Base-by-base conservation (phyloP, 2,797 vertebrate genomes). In the Pachyuromys duprasi region DNA sequence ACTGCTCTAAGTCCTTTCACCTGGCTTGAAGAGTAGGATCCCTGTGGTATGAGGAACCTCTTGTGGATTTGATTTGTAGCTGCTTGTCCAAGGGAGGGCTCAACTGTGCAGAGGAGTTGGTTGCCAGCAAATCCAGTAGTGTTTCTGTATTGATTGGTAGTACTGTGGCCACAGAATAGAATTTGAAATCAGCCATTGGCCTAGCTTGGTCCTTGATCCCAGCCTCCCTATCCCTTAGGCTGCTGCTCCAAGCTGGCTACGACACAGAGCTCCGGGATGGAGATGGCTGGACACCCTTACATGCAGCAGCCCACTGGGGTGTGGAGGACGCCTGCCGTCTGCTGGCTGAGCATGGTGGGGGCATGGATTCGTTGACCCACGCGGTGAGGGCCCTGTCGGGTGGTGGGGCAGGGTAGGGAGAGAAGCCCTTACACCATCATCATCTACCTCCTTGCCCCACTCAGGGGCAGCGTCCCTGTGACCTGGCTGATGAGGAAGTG, bases 241-340 rank as follows among this genome's bases (percentile, higher is more conserved):
- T 99, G 65, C 98, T 99, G 89, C 99, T 99, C 89, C 99, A 99
- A 97, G 99, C 99, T 8, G 99, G 99, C 49, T 98, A 99, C 18
- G 99, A 99, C 49, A 99, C 99, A 0, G 99, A 99, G 6, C 99
- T 99, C 55, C 98, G 98, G 57, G 99, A 99, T 87, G 98, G 98
- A 22, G 99, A 99, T 1, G 99, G 99, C 97, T 99, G 99, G 99
- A 99, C 99, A 0, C 99, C 99, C 4, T 98, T 99, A 65, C 99
- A 99, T 0, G 99, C 99, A 0, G 99, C 99, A 0, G 99, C 99
- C 4, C 99, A 99, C 98, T 99, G 99, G 99, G 99, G 99, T 0
- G 99, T 99, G 95, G 98, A 98, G 6, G 99, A 99, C 5, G 99
- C 99, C 90, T 99, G 99, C 93, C 97, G 98, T 79, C 97, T 99